phyloP scores from a whole-genome alignment of 2,888 invertebrate species.

The Ochropacha duplaris region DNA sequence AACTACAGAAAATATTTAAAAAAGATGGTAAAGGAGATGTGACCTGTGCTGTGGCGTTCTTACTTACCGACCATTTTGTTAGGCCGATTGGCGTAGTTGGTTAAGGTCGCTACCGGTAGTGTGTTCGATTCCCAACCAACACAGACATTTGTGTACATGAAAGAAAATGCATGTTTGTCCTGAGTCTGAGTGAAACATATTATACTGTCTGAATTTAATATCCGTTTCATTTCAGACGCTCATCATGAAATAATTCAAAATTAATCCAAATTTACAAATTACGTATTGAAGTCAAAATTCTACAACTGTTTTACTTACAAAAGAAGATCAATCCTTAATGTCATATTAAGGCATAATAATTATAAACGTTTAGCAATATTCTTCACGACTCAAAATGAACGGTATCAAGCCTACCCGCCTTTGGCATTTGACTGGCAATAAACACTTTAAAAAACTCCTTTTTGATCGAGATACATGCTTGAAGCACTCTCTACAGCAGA shows the following conservation, averaged over 20 bases:
- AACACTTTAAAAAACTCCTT: constrained; percentile 37
- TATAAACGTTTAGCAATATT: not conserved
- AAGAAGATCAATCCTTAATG: not conserved
- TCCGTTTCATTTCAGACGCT: not conserved
- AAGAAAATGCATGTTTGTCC: too few relatives aligned
- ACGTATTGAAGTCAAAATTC: not conserved
- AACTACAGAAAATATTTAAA: not conserved
- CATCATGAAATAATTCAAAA: not conserved
- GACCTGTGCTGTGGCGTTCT: too few relatives aligned
- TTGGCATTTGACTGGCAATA: constrained; percentile 51
- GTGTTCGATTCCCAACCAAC: too few relatives aligned
- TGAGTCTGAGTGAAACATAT: too few relatives aligned
- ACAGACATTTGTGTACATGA: too few relatives aligned
- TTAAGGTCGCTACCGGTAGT: too few relatives aligned
- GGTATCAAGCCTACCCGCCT: constrained; percentile 60
- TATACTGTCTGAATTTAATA: not conserved
- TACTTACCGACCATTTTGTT: too few relatives aligned
- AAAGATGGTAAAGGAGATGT: not conserved
- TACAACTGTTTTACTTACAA: not conserved
- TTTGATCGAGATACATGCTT: constrained; percentile 23
- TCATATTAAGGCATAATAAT: not conserved
- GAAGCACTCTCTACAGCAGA: constrained; percentile 17
- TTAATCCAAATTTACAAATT: not conserved
- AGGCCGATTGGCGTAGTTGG: too few relatives aligned
- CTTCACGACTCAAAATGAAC: constrained; percentile 12